phyloP scores from a whole-genome alignment of 2,113 vertebrate species.

The Anthoscopus minutus region DNA sequence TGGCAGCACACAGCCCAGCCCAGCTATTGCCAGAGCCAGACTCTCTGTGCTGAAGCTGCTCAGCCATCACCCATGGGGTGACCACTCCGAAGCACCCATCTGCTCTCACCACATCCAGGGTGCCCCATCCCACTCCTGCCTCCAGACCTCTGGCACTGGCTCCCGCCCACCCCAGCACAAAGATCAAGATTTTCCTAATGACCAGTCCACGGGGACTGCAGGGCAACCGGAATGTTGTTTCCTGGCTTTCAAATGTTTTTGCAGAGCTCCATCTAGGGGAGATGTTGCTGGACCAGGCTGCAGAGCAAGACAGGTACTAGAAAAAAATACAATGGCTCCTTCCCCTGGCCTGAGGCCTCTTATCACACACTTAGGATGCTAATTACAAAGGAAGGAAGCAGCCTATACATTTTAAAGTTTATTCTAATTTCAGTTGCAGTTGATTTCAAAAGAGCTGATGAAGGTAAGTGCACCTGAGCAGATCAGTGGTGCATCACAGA shows the following conservation, averaged over 20 bases:
- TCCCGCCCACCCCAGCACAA: not conserved
- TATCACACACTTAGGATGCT: not conserved
- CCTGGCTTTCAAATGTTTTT: conserved; percentile 28
- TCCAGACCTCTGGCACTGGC: not conserved
- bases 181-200: not conserved
- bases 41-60: not conserved
- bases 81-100: accelerated
- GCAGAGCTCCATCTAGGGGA: conserved; percentile 62
- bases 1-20: not conserved
- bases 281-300: not conserved
- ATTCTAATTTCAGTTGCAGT: conserved; percentile 47
- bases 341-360: not conserved
- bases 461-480: conserved; percentile 66
- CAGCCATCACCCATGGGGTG: accelerated
- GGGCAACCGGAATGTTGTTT: not conserved
- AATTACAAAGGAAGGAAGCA: conserved; percentile 42
- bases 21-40: accelerated
- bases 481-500: conserved; percentile 71
- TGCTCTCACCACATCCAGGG: not conserved
- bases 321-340: not conserved
- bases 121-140: not conserved
- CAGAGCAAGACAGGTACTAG: not conserved
- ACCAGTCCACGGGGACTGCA: not conserved
- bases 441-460: conserved; percentile 60
- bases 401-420: conserved; percentile 66